These are phyloP conservation scores for Chiloscyllium punctatum DNA, from an alignment of 2,797 vertebrate species.

Conservation along the genomic window DNA sequence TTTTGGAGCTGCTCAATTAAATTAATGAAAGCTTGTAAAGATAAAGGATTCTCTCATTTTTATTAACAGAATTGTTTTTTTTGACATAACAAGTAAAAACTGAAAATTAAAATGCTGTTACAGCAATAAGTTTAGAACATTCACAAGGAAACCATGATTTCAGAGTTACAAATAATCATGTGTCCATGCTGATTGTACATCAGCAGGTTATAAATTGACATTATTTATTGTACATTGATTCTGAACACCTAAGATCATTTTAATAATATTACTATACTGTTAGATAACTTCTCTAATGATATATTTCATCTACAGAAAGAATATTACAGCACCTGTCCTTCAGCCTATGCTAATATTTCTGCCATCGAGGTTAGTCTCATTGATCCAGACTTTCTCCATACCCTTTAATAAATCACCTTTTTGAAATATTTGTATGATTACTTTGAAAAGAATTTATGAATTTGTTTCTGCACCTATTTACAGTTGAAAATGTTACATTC, in stretches of 20 bases:
- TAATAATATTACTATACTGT: not conserved
- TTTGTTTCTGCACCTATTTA: not conserved
- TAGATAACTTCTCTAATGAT: not conserved
- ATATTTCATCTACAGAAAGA: not conserved
- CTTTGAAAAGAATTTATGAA: not conserved
- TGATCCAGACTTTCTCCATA: not conserved
- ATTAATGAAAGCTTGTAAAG: not conserved
- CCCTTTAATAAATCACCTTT: not conserved
- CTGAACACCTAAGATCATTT: not conserved
- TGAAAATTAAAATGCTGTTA: not conserved
- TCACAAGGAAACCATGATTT: not conserved
- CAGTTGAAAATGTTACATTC: not conserved
- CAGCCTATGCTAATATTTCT: not conserved
- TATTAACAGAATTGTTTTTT: conserved; percentile 2
- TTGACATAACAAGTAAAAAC: not conserved
- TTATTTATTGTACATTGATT: not conserved
- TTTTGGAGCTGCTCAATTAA: not conserved
- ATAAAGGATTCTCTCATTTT: not conserved
- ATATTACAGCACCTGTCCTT: not conserved
- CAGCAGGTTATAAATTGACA: not conserved
- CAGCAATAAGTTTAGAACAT: not conserved
- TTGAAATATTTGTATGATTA: not conserved
- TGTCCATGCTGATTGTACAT: not conserved
- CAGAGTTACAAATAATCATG: not conserved
- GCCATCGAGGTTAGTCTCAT: not conserved